Conservation (phyloP, 2,888 invertebrate species). For the Epinotia bilunana region DNA sequence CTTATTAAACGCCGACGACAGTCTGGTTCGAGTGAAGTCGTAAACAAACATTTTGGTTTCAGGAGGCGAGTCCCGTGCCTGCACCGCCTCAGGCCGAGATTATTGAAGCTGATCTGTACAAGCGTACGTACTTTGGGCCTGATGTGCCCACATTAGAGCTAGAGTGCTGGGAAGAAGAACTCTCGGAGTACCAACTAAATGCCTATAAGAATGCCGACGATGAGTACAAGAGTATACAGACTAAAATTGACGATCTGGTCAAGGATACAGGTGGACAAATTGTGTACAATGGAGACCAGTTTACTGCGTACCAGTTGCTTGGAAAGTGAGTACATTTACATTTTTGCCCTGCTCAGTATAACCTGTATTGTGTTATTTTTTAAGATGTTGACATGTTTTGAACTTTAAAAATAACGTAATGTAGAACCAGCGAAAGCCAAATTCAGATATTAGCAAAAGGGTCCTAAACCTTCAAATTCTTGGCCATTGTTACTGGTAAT, state of each 20-base stretch:
- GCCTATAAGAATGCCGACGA: constrained; percentile 86
- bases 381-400: no score
- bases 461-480: no score
- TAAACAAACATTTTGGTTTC: constrained; percentile 45
- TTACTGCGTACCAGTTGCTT: constrained; percentile 86
- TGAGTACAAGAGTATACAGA: constrained; percentile 87
- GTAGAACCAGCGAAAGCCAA: neutral
- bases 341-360: neutral
- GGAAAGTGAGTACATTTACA: constrained; percentile 75
- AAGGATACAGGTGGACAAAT: constrained; percentile 86
- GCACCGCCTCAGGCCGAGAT: constrained; percentile 77
- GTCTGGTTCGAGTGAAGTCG: constrained; percentile 26
- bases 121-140: constrained; percentile 80
- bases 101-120: constrained; percentile 78
- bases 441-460: no score
- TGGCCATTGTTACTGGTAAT: no score
- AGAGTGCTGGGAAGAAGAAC: constrained; percentile 89
- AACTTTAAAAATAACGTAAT: no score
- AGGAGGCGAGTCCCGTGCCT: constrained; percentile 56
- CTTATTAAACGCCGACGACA: constrained; percentile 29
- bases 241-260: constrained; percentile 84
- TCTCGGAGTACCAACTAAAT: constrained; percentile 86
- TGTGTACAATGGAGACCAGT: constrained; percentile 87
- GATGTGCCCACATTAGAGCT: constrained; percentile 85
- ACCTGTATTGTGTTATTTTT: no score